Conservation (phyloP, 2,888 invertebrate species). For the Cephus pulcher region DNA sequence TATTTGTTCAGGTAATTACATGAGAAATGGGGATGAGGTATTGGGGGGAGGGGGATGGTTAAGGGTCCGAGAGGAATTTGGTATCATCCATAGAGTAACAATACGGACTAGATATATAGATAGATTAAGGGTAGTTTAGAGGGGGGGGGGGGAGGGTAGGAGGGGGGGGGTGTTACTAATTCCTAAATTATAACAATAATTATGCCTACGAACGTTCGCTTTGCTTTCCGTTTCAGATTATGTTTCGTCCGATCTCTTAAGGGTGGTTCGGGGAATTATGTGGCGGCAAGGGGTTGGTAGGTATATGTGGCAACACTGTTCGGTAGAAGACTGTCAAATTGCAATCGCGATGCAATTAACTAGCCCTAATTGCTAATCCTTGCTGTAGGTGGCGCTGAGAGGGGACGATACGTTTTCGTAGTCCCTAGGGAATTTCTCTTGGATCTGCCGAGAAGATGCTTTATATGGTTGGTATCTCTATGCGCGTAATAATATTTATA, state of each 20-base stretch:
- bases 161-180: neutral
- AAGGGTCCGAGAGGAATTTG: neutral
- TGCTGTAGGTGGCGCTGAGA: neutral
- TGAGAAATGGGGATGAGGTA: constrained; percentile 3
- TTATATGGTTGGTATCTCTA: neutral
- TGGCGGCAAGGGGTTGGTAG: neutral
- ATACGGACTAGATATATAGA: neutral
- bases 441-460: neutral
- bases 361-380: neutral
- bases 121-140: neutral
- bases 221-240: neutral
- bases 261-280: neutral
- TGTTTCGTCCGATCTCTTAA: neutral
- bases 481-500: neutral
- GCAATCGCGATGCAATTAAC: neutral
- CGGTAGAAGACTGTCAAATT: neutral
- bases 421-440: neutral
- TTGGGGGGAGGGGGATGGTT: neutral
- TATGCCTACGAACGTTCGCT: constrained; percentile 5
- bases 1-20: constrained; percentile 24
- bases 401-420: neutral
- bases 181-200: constrained; percentile 19
- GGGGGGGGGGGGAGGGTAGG: neutral
- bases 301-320: neutral
- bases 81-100: neutral